Evolutionary conservation across 1,140 invertebrate genomes (phyloP), one percentile per base, ranked within the genome.

Genomic region (Drosophila pallidifrons): DNA sequence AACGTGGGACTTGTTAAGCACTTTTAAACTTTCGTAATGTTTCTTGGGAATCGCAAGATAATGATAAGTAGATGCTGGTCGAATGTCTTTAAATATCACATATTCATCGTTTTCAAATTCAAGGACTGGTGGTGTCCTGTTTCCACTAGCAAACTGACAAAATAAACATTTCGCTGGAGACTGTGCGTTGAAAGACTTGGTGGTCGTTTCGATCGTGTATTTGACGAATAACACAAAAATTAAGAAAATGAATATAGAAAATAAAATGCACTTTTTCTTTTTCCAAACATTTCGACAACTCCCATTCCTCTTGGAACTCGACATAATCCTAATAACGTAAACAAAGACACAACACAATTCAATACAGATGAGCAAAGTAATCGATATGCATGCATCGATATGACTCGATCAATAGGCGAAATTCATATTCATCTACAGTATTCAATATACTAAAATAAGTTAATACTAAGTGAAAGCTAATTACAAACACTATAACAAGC

Each of bases 31-130:
- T 30, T 93, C 92, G 51, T 97, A 95, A 92, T 99, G 98, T 35
- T 93, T 92, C 89, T 96, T 97, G 0, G 97, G 95, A 35, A 98
- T 93, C 32, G 97, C 95, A 57, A 98, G 94, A 88, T 96, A 96
- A 93, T 99, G 98, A 93, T 96, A 95, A 5, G 93, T 94, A 1
- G 97, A 95, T 0, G 95, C 97, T 13, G 98, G 97, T 89, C 95
- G 95, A 38, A 97, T 98, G 91, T 98, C 97, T 63, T 95, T 95
- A 89, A 99, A 97, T 30, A 97, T 96, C 10, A 96, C 94, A 43
- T 96, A 93, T 55, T 96, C 94, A 1, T 97, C 95, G 91, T 97
- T 96, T 95, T 98, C 94, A 77, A 93, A 94, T 71, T 93, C 91
- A 54, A 95, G 94, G 68, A 94, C 93, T 0, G 94, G 94, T 1